Evolutionary conservation across 2,888 invertebrate species (phyloP).

Genomic region (Harpalus rubripes): DNA sequence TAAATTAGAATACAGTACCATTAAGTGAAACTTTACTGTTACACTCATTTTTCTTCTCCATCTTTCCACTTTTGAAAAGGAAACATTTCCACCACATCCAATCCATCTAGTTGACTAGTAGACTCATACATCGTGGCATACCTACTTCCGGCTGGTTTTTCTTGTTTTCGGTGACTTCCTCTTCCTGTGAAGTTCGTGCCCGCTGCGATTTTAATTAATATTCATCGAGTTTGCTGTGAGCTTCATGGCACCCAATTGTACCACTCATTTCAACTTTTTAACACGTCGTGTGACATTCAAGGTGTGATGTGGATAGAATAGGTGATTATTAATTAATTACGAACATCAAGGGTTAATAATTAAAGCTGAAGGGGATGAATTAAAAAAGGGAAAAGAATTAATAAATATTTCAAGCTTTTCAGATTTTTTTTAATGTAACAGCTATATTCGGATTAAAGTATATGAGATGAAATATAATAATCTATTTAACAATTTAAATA

Average conservation of each 20-base stretch:
- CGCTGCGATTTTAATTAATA: constrained; percentile 54
- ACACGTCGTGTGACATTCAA: neutral
- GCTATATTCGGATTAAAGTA: too few relatives aligned
- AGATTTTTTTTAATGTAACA: too few relatives aligned
- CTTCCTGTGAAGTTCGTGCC: constrained; percentile 41
- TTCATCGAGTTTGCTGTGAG: constrained; percentile 48
- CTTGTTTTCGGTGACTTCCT: constrained; percentile 34
- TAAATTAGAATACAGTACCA: too few relatives aligned
- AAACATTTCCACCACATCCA: neutral
- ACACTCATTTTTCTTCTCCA: too few relatives aligned
- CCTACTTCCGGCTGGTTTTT: constrained; percentile 31
- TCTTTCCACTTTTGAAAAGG: neutral
- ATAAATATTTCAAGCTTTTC: too few relatives aligned
- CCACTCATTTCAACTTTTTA: constrained; percentile 44
- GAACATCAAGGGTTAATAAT: neutral
- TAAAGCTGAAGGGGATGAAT: neutral
- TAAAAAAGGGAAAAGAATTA: too few relatives aligned
- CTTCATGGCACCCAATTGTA: constrained; percentile 52
- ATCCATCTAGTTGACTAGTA: neutral
- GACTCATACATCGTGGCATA: neutral
- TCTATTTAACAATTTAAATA: too few relatives aligned
- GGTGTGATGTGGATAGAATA: neutral
- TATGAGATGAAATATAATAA: too few relatives aligned
- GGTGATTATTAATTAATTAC: constrained; percentile 37
- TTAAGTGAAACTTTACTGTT: too few relatives aligned